phyloP scores from a whole-genome alignment of 2,113 vertebrate genomes.

The Clarias macrocephalus region DNA sequence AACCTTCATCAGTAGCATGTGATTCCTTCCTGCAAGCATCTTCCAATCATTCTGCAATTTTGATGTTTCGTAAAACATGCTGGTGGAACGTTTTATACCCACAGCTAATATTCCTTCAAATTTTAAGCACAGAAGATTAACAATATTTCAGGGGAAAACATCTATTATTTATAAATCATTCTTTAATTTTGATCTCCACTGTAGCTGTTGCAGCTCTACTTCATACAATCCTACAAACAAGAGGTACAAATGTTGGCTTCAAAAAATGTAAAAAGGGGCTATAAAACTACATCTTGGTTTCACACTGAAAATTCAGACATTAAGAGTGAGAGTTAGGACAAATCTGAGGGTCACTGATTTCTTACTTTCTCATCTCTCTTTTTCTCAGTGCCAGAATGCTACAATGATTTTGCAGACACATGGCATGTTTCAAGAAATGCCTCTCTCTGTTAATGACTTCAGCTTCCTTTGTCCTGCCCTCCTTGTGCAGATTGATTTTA shows the following conservation, averaged over 20 bases:
- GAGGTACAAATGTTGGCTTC: background rate
- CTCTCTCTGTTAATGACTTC: constrained; percentile 80
- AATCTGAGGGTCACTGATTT: too few species aligned
- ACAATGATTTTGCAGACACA: constrained; percentile 83
- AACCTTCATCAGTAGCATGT: too few species aligned
- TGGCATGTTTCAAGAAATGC: constrained; percentile 79
- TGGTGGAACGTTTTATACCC: too few species aligned
- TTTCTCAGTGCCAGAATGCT: constrained; percentile 83
- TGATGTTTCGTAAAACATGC: too few species aligned
- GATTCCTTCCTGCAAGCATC: too few species aligned
- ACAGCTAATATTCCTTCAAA: too few species aligned
- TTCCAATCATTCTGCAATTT: too few species aligned
- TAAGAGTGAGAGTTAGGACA: background rate
- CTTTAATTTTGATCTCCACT: too few species aligned
- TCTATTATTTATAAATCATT: too few species aligned
- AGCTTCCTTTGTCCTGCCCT: constrained; percentile 91
- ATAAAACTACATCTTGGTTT: background rate
- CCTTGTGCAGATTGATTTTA: constrained; percentile 86
- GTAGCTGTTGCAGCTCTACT: background rate
- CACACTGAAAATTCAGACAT: background rate
- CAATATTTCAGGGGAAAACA: too few species aligned
- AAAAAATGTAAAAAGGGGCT: background rate
- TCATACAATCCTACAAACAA: background rate
- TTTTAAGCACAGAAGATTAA: too few species aligned
- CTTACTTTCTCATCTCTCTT: background rate